Base-by-base conservation (phyloP, 92 coral and sea anemone genomes). In the Metridium senile region DNA sequence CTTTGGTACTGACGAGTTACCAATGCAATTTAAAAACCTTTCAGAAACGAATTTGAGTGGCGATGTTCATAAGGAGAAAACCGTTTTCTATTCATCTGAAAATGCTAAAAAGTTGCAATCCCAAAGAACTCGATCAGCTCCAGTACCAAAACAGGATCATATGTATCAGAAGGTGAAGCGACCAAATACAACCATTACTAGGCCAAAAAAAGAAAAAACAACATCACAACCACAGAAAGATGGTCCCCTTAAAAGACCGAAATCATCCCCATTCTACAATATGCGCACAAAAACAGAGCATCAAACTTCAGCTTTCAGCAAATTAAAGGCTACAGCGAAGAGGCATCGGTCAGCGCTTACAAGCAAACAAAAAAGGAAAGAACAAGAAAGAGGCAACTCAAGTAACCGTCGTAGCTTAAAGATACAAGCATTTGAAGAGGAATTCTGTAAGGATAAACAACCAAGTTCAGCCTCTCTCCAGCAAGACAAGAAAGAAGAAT, bases 291-390 rank as follows among this genome's bases (percentile, higher is more conserved):
- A n/a, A n/a, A n/a, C n/a, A n/a, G n/a, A n/a, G n/a, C n/a, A n/a
- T n/a, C n/a, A n/a, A n/a, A n/a, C n/a, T n/a, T n/a, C n/a, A n/a
- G n/a, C n/a, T n/a, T n/a, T n/a, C n/a, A n/a, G n/a, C n/a, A n/a
- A n/a, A n/a, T n/a, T n/a, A n/a, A n/a, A 23, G 30, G 11, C 4
- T 59, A 1, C 66, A 1, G 69, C 20, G 45, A 21, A 63, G 21
- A 35, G 68, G 28, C 67, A 66, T 20, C 27, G 68, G 13, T 73
- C 78, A 23, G 78, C 78, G 13, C 31, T 63, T 8, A 29, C 72
- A 9, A 62, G 59, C 51, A 46, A 52, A 27, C 81, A 75, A 30
- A 62, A 51, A 45, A 34, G 45, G 26, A 43, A 16, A 17, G 59
- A 58, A 21, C 9, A 59, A 2, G 70, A 27, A 21, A 20, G 4